Base-by-base conservation (phyloP, 2,888 invertebrate species). In the Phlogophora meticulosa region DNA sequence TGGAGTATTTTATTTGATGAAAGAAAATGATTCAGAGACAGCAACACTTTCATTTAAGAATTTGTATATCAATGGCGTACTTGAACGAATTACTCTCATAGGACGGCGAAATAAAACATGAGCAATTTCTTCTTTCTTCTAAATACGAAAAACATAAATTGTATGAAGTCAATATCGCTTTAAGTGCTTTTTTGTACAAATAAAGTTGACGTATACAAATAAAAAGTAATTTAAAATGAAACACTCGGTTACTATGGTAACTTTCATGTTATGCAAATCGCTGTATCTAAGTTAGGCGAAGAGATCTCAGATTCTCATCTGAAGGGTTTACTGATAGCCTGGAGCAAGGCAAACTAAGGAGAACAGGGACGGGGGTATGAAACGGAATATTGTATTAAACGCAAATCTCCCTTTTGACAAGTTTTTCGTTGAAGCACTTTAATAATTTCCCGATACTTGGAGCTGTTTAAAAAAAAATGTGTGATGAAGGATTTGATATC, bases 321-420 rank as follows among this genome's bases (percentile, higher is more conserved):
- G 70, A 79, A 80, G 72, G 70, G 74, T 69, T 76, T 65, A 76
- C 71, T 73, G 76, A 75, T 72, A 72, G 69, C 75, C 69, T 57
- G 11, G 46, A 58, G 72, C 67, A 56, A 64, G 48, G 34, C 48
- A 22, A 24, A 42, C 32, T 40, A 51, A 42, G 34, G 15, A 17
- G 15, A 4, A 13, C 0, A n/a, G 58, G 20, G 15, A 4, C 2
- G 57, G 52, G 20, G 28, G 32, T 20, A 40, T 61, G 56, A 76
- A 77, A 80, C 65, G 60, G 81, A 85, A 86, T 86, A 83, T 85
- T 83, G 76, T 82, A 85, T 79, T 83, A 58, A 80, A 78, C 53
- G 64, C 36, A 40, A 61, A 72, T 72, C 82, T 71, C 60, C 56
- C 76, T 84, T 86, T 84, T 79, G 81, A 80, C 78, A 86, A 85